These are phyloP conservation scores for Aspidiotus rigidus DNA, from an alignment of 2,888 invertebrate genomes.

Conservation along the genomic window DNA sequence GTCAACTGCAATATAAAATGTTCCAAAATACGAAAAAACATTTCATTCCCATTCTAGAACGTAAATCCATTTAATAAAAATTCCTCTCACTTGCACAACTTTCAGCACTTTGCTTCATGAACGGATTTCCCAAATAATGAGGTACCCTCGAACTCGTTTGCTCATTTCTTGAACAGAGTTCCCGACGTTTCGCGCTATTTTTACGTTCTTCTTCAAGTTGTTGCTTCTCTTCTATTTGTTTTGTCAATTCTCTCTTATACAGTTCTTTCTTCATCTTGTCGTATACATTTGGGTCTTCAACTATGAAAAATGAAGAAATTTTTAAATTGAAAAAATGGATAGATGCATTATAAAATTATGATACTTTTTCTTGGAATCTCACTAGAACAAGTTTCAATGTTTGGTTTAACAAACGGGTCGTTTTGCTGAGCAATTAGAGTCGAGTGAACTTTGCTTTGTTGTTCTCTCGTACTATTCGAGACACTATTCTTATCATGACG, in stretches of 20 bases:
- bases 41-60: not conserved
- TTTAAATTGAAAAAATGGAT: not conserved
- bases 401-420: not conserved
- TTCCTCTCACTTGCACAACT: not conserved
- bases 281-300: not conserved
- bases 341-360: not conserved
- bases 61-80: not conserved
- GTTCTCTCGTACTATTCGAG: too few relatives aligned
- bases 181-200: too few relatives aligned
- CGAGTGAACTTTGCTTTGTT: too few relatives aligned
- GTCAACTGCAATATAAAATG: not conserved
- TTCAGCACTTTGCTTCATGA: not conserved
- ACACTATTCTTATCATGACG: too few relatives aligned
- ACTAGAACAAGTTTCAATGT: not conserved
- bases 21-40: not conserved
- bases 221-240: conserved; percentile 23
- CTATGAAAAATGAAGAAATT: not conserved
- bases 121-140: not conserved
- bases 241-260: conserved; percentile 19
- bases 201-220: conserved; percentile 18
- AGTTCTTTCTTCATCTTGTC: conserved; percentile 15
- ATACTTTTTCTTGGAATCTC: not conserved
- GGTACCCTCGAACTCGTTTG: too few relatives aligned
- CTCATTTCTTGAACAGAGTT: too few relatives aligned
- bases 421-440: too few relatives aligned